Conservation (phyloP, 2,888 invertebrate species). For the Drosophila austrosaltans region DNA sequence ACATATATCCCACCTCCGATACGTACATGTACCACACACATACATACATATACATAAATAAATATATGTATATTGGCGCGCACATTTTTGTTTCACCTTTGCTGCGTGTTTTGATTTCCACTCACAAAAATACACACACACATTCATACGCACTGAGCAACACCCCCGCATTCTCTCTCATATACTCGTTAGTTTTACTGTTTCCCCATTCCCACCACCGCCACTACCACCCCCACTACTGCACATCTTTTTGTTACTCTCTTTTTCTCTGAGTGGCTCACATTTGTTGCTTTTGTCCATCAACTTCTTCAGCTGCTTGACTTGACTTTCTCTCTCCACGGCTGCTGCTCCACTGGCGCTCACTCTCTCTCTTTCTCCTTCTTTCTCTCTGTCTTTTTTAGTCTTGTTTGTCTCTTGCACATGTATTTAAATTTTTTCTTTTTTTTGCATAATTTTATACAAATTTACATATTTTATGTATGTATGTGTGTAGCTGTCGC, state of each 20-base stretch:
- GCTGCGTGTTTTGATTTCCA: constrained; percentile 72
- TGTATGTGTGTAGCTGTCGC: constrained; percentile 30
- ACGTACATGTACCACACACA: constrained; percentile 37
- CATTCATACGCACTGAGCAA: constrained; percentile 35
- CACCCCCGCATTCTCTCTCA: constrained; percentile 60
- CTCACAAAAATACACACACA: constrained; percentile 31
- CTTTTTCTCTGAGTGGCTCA: constrained; percentile 35
- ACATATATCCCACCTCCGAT: constrained; percentile 4
- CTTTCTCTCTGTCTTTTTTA: constrained; percentile 26
- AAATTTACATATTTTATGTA: constrained; percentile 64
- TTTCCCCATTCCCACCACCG: constrained; percentile 7
- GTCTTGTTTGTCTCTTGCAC: constrained; percentile 33
- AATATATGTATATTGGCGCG: constrained; percentile 62
- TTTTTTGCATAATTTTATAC: constrained; percentile 74
- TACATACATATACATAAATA: constrained; percentile 35
- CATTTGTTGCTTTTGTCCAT: constrained; percentile 62
- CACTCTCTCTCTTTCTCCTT: constrained; percentile 32
- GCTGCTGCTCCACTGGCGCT: constrained; percentile 36
- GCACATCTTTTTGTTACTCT: constrained; percentile 14
- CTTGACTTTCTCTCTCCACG: constrained; percentile 59
- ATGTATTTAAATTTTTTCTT: constrained; percentile 63
- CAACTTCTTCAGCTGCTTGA: constrained; percentile 47
- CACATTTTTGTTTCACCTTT: constrained; percentile 77
- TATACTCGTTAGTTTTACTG: constrained; percentile 34
- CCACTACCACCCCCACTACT: constrained; percentile 3